Evolutionary conservation across 2,113 vertebrate species (phyloP).

Genomic region (Struthio camelus): DNA sequence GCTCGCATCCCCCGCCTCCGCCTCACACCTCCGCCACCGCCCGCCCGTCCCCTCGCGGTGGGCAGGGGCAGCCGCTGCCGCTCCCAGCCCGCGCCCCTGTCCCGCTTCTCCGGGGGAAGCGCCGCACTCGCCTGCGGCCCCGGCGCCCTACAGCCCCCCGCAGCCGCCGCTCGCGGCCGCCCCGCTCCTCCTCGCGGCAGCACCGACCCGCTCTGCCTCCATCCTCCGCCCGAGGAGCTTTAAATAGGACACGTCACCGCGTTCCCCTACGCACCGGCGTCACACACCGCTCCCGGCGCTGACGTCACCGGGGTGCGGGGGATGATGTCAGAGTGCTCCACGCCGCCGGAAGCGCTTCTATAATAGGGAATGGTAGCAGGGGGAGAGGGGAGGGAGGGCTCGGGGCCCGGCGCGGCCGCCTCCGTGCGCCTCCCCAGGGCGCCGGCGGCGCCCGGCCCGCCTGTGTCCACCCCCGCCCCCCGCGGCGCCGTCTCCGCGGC

Average conservation of each 20-base stretch:
- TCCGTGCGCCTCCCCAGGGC: not conserved
- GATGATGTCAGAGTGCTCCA: slow-evolving; percentile 75
- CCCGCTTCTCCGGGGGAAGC: not conserved
- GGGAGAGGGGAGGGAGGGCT: not conserved
- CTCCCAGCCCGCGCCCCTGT: not conserved
- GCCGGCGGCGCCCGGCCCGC: not conserved
- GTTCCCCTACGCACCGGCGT: slow-evolving; percentile 85
- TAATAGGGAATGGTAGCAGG: slow-evolving; percentile 68
- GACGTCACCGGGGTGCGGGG: slow-evolving; percentile 77
- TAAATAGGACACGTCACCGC: slow-evolving; percentile 86
- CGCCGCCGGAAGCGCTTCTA: slow-evolving; percentile 78
- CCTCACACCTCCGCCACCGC: slow-evolving; percentile 42
- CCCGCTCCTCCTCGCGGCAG: not conserved
- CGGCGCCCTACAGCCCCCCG: not conserved
- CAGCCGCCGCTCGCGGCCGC: not conserved
- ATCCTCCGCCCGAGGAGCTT: slow-evolving; percentile 80
- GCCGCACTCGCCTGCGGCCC: not conserved
- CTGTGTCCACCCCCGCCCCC: not conserved
- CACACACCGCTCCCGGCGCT: slow-evolving; percentile 76
- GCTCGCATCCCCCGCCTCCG: not conserved
- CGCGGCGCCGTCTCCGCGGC: not conserved
- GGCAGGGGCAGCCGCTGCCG: not conserved
- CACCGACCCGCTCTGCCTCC: slow-evolving; percentile 75
- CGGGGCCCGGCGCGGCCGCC: not conserved
- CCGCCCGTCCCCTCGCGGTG: slow-evolving; percentile 9